Base-by-base conservation (phyloP, 1,140 invertebrate genomes). In the Globodera rostochiensis region DNA sequence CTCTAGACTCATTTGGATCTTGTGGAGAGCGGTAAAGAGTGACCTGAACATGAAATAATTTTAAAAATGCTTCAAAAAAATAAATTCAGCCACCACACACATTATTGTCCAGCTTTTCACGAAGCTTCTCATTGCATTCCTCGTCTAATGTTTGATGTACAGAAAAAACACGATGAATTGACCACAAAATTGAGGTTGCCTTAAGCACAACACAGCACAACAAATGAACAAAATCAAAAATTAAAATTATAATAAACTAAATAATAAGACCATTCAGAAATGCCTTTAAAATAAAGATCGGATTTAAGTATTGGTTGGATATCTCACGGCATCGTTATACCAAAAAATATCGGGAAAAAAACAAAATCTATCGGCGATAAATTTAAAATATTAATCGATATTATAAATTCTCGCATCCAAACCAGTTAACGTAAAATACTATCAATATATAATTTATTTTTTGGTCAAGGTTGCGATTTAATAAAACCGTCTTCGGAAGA, bases 131-230 rank as follows among this genome's bases (percentile, higher is more conserved):
- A 82, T 5, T 57, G 50, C n/a, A 60, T 49, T 80, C 60, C n/a
- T 85, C 84, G 47, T 64, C 73, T 8, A 85, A 73, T 49, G 85
- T 80, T 25, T 80, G 89, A 87, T 90, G 88, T 84, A 93, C 90
- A 85, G 92, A 92, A 90, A 93, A 92, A 81, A 93, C 91, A 88
- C 93, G 92, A 88, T 93, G 93, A 86, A 93, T 90, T 84, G 91
- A 91, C 87, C 93, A 91, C 83, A 91, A 91, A 87, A 92, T 91
- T 85, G 91, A 88, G 86, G 90, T 90, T 86, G 92, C 92, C 93
- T 93, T 64, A 64, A 64, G 91, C 77, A 87, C 86, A 50, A 25
- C 57, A 74, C 47, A 50, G 67, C 73, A 80, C 36, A 79, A 73
- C 79, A 76, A 53, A 46, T 84, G 36, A 70, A 64, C 21, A 76